Evolutionary conservation across 2,797 vertebrate genomes (phyloP).

Genomic region (Silurus aristotelis): DNA sequence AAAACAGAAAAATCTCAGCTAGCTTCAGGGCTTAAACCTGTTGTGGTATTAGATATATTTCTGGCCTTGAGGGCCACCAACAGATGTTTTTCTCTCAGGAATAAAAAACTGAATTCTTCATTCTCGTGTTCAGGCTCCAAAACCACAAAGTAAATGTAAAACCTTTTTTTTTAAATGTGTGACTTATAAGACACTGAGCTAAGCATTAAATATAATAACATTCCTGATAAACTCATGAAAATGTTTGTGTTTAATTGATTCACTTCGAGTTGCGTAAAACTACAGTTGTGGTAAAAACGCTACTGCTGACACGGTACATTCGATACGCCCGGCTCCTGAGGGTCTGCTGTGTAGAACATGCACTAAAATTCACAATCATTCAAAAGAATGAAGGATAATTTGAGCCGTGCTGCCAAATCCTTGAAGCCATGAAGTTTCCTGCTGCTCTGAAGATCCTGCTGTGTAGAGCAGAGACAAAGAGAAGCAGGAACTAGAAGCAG

Average conservation of each 20-base stretch:
- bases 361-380: neutral
- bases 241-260: neutral
- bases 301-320: neutral
- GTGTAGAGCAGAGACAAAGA: neutral
- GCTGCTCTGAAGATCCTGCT: neutral
- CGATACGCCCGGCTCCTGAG: neutral
- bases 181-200: neutral
- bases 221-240: neutral
- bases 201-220: neutral
- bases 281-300: neutral
- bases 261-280: neutral
- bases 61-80: neutral
- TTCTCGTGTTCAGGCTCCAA: neutral
- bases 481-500: constrained; percentile 36
- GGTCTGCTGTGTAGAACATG: neutral
- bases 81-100: too few species aligned
- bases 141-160: neutral
- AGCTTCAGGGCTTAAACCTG: neutral
- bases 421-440: constrained; percentile 12
- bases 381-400: constrained; percentile 2
- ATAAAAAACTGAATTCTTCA: too few species aligned
- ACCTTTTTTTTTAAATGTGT: neutral
- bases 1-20: neutral
- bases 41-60: neutral
- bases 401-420: constrained; percentile 7